These are phyloP conservation scores for Cheiracanthium punctorium DNA, from an alignment of 2,888 invertebrate genomes.

Conservation along the genomic window DNA sequence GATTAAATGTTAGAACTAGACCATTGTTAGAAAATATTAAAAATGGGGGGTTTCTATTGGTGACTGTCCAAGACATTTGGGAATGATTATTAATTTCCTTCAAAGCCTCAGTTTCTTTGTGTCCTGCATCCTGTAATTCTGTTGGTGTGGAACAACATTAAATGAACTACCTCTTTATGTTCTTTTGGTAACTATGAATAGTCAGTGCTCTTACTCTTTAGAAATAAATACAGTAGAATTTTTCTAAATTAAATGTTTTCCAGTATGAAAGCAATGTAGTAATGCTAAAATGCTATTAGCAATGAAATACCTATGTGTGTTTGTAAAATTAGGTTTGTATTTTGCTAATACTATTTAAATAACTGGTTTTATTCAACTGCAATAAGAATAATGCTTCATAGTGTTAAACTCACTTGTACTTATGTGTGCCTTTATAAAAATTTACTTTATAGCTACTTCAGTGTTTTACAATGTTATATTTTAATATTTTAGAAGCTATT, in stretches of 20 bases:
- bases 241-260: background rate
- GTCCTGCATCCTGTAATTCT: no score
- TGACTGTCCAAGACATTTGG: no score
- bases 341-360: background rate
- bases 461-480: background rate
- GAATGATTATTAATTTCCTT: no score
- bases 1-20: no score
- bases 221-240: no score
- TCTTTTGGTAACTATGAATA: background rate
- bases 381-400: background rate
- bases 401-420: background rate
- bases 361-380: background rate
- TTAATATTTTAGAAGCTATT: constrained; percentile 12
- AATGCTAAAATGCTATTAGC: background rate
- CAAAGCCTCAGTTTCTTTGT: no score
- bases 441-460: constrained; percentile 1
- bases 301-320: background rate
- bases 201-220: background rate
- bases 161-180: no score
- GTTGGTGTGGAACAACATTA: no score
- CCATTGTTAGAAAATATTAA: no score
- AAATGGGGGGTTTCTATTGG: no score
- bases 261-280: background rate
- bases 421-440: constrained; percentile 1
- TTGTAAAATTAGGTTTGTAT: background rate